Conservation (phyloP, 2,797 vertebrate species). For the Varecia variegata region DNA sequence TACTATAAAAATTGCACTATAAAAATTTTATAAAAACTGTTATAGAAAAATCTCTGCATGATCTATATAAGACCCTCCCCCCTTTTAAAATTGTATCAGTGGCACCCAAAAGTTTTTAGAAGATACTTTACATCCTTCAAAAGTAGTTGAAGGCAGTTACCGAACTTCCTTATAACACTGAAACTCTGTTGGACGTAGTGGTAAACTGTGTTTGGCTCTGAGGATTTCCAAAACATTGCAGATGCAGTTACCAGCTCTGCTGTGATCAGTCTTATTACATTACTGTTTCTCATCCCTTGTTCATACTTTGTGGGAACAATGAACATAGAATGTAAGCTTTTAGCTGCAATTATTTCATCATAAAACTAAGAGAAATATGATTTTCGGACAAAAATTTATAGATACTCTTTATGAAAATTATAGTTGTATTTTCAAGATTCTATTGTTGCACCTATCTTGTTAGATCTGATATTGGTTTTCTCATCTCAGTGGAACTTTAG, state of each 20-base stretch:
- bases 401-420: neutral
- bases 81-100: neutral
- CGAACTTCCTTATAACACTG: neutral
- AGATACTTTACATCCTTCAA: neutral
- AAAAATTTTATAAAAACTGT: neutral
- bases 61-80: neutral
- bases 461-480: neutral
- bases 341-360: neutral
- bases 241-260: neutral
- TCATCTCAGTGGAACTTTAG: neutral
- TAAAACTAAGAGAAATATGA: constrained; percentile 2
- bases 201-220: neutral
- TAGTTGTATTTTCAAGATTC: neutral
- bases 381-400: neutral
- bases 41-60: neutral
- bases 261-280: neutral
- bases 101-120: neutral
- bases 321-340: neutral
- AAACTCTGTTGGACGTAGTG: neutral
- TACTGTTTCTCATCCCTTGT: neutral
- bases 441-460: neutral
- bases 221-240: neutral
- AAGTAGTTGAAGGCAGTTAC: neutral
- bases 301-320: neutral
- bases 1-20: neutral